Evolutionary conservation across 1,140 invertebrate genomes (phyloP).

Genomic region (Vanessa tameamea): DNA sequence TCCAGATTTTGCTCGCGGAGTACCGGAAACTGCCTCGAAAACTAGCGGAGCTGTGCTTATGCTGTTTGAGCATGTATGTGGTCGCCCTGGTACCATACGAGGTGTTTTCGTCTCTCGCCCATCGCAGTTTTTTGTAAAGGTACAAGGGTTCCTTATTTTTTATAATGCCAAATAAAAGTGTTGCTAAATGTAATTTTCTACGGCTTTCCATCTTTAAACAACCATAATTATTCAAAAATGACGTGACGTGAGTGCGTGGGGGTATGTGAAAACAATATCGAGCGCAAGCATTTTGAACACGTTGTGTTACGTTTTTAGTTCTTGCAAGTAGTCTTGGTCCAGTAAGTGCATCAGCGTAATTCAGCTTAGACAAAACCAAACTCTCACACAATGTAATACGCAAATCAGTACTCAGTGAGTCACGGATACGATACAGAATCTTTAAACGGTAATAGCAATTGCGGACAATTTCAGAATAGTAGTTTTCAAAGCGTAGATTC

Average conservation of each 20-base stretch:
- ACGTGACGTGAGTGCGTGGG: constrained; percentile 19
- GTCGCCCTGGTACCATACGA: constrained; percentile 2
- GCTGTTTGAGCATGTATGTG: constrained; percentile 10
- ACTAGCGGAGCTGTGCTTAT: constrained; percentile 2
- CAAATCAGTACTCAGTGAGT: constrained; percentile 17
- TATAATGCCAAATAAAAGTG: constrained; percentile 7
- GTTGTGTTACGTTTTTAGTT: constrained; percentile 26
- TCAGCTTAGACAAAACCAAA: constrained; percentile 28
- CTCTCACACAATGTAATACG: constrained; percentile 27
- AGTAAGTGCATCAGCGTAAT: constrained; percentile 33
- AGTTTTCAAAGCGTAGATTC: constrained; percentile 29
- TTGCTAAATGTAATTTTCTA: constrained; percentile 19
- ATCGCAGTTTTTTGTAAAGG: constrained; percentile 5
- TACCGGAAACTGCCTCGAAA: constrained; percentile 10
- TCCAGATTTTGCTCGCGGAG: neutral
- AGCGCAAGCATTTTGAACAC: constrained; percentile 23
- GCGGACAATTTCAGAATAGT: constrained; percentile 14
- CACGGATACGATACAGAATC: constrained; percentile 28
- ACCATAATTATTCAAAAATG: constrained; percentile 16
- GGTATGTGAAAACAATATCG: constrained; percentile 31
- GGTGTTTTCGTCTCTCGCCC: constrained; percentile 4
- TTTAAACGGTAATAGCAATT: constrained; percentile 36
- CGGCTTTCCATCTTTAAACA: constrained; percentile 14
- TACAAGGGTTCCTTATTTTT: constrained; percentile 2
- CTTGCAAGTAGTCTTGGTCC: constrained; percentile 22